phyloP scores from a whole-genome alignment of 1,140 invertebrate species.

The Bathynomus jamesi region DNA sequence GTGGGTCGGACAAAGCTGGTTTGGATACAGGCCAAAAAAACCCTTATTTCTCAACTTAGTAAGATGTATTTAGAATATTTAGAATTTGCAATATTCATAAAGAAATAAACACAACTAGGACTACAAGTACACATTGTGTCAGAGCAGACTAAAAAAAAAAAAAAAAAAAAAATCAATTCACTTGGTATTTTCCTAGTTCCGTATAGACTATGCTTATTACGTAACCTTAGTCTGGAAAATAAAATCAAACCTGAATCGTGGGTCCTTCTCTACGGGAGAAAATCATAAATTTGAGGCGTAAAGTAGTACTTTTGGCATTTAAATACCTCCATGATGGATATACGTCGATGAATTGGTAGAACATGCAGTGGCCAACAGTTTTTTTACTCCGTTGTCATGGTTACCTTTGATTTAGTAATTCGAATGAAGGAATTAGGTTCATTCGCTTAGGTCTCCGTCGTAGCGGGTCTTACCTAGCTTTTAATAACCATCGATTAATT shows the following conservation, averaged over 20 bases:
- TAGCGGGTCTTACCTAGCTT: no score
- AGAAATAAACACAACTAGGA: neutral
- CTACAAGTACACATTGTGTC: neutral
- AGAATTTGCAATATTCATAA: neutral
- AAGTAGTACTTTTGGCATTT: neutral
- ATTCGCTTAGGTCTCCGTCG: no score
- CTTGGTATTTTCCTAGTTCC: neutral
- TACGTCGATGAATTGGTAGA: no score
- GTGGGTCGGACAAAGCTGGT: neutral
- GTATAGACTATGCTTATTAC: neutral
- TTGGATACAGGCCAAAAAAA: neutral
- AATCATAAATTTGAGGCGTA: no score
- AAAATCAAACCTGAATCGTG: neutral
- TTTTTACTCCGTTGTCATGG: neutral
- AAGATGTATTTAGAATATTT: slow-evolving; percentile 2
- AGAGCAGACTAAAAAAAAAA: neutral
- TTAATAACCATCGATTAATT: no score
- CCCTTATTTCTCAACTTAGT: slow-evolving; percentile 1
- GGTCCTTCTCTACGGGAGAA: no score
- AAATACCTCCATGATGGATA: neutral
- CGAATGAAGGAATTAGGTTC: neutral
- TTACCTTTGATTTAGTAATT: neutral
- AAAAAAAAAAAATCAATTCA: neutral
- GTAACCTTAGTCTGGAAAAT: neutral
- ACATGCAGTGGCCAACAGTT: no score